phyloP scores from a whole-genome alignment of 2,888 invertebrate species.

The Rhogogaster chlorosoma region DNA sequence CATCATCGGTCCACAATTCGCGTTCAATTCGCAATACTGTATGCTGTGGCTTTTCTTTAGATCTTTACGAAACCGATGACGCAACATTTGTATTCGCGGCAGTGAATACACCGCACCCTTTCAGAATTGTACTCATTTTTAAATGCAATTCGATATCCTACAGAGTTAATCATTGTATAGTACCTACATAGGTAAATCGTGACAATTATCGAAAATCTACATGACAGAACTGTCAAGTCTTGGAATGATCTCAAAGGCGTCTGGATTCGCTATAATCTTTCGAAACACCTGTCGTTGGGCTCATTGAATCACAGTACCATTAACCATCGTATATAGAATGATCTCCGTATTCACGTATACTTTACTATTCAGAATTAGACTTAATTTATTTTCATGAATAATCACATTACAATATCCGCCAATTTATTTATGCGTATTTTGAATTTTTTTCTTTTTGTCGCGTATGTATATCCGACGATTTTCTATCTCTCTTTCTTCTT shows the following conservation, averaged over 20 bases:
- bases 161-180: not conserved
- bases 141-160: not conserved
- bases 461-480: not conserved
- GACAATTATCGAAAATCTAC: not conserved
- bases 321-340: not conserved
- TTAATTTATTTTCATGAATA: not conserved
- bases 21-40: constrained; percentile 16
- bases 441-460: not conserved
- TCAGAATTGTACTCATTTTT: not conserved
- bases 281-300: not conserved
- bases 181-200: not conserved
- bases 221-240: not conserved
- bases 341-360: not conserved
- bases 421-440: not conserved
- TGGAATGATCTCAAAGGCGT: not conserved
- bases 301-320: not conserved
- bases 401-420: not conserved
- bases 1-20: constrained; percentile 38
- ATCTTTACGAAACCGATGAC: constrained; percentile 2
- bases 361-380: not conserved
- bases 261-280: not conserved
- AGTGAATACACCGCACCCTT: not conserved
- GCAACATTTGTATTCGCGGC: not conserved
- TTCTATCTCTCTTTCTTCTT: not conserved
- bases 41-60: constrained; percentile 22